Percentiles rank a stretch among this genome's conserved stretches.
phyloP scores from a whole-genome alignment of 2,888 invertebrate genomes.

The Lasius platythorax region DNA sequence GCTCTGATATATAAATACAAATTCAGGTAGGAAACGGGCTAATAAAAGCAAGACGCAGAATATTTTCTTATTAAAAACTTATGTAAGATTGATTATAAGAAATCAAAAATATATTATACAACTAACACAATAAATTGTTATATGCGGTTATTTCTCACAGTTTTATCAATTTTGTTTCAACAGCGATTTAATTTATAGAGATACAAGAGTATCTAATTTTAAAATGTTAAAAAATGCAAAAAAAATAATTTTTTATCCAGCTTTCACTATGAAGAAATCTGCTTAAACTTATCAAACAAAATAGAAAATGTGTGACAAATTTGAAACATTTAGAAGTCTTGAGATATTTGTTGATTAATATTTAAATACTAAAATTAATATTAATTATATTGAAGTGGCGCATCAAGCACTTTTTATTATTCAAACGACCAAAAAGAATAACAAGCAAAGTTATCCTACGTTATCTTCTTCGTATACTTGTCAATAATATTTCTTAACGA shows the following conservation, averaged over 20 bases:
- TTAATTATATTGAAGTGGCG: neutral
- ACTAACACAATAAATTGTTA: neutral
- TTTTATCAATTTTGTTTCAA: neutral
- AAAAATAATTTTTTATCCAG: neutral
- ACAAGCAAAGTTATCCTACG: neutral
- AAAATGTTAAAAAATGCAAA: neutral
- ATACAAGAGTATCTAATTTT: constrained; percentile 1
- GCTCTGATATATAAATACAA: no score
- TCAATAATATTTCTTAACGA: constrained; percentile 12
- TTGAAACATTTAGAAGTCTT: neutral
- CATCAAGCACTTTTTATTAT: neutral
- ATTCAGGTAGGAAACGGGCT: no score
- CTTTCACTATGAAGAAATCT: neutral
- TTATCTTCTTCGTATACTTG: neutral
- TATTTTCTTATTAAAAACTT: neutral
- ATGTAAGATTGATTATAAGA: neutral
- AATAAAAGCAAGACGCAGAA: no score
- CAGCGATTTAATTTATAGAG: neutral
- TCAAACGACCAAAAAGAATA: neutral
- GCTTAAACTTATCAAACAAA: neutral
- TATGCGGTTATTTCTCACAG: neutral
- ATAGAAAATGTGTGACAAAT: neutral
- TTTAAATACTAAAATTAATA: neutral
- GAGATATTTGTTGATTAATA: constrained; percentile 20
- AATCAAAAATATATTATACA: neutral